These are phyloP conservation scores for Emydocephalus ijimae DNA, from an alignment of 2,113 vertebrate genomes.

Conservation along the genomic window DNA sequence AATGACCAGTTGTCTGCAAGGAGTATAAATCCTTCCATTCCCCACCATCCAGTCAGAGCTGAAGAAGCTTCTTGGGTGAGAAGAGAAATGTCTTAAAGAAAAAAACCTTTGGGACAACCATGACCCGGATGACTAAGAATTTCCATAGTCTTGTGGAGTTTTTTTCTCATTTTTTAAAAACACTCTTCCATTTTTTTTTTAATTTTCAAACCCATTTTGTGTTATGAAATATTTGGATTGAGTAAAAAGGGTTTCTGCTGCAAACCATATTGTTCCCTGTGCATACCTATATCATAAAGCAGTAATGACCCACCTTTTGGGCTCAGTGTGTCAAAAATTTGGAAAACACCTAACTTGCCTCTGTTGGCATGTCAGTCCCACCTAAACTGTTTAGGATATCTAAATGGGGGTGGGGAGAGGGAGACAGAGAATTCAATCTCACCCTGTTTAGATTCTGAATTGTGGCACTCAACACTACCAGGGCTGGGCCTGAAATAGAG, in stretches of 20 bases:
- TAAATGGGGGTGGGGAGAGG: background rate
- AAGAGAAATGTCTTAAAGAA: no score
- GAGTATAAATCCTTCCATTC: no score
- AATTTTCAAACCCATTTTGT: conserved; percentile 17
- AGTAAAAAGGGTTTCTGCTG: conserved; percentile 30
- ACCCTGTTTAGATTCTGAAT: background rate
- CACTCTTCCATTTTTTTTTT: background rate
- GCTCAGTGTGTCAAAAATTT: background rate
- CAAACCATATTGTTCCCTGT: conserved; percentile 33
- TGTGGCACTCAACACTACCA: background rate
- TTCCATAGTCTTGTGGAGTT: no score
- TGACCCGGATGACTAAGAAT: no score
- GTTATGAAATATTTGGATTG: conserved; percentile 8
- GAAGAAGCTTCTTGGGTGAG: no score
- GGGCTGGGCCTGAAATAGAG: background rate
- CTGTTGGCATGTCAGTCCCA: background rate
- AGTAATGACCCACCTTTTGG: background rate
- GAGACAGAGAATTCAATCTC: no score
- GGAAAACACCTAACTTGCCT: background rate
- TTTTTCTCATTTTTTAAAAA: background rate
- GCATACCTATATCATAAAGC: conserved; percentile 22
- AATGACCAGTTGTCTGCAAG: no score
- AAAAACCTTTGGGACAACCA: no score
- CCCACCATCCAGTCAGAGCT: no score
- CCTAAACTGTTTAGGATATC: background rate